Conservation (phyloP, 2,888 invertebrate species). For the Chironomus riparius region DNA sequence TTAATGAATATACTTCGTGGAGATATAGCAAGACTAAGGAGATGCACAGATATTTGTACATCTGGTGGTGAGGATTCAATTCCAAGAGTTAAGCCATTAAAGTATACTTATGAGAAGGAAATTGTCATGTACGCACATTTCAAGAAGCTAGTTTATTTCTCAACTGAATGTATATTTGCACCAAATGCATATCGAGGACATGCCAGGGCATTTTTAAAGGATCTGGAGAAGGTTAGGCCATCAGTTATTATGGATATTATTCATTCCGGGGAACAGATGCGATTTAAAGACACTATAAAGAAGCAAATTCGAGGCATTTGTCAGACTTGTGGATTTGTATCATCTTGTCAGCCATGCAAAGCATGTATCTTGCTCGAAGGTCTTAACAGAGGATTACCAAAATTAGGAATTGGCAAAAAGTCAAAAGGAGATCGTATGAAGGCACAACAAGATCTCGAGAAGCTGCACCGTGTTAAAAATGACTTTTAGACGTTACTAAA, state of each 20-base stretch:
- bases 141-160: slow-evolving; percentile 92
- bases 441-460: slow-evolving; percentile 45
- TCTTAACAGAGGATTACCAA: slow-evolving; percentile 84
- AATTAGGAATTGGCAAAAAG: slow-evolving; percentile 81
- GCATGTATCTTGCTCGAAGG: slow-evolving; percentile 94
- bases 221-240: slow-evolving; percentile 85
- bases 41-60: slow-evolving; percentile 86
- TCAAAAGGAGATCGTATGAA: slow-evolving; percentile 65
- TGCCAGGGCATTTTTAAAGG: slow-evolving; percentile 82
- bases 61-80: slow-evolving; percentile 72
- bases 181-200: slow-evolving; percentile 96
- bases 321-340: slow-evolving; percentile 77
- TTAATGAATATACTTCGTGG: slow-evolving; percentile 96
- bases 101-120: slow-evolving; percentile 97
- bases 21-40: slow-evolving; percentile 83
- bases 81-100: slow-evolving; percentile 89
- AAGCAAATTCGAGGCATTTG: slow-evolving; percentile 76
- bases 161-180: slow-evolving; percentile 97
- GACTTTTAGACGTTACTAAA: slow-evolving; percentile 36
- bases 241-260: slow-evolving; percentile 79
- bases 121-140: slow-evolving; percentile 99
- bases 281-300: slow-evolving; percentile 70
- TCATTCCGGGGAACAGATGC: slow-evolving; percentile 77
- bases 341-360: slow-evolving; percentile 91
- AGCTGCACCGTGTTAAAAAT: slow-evolving; percentile 41